Evolutionary conservation across 2,797 vertebrate genomes (phyloP), one percentile per base, ranked within the genome.

Genomic region (Erithacus rubecula): DNA sequence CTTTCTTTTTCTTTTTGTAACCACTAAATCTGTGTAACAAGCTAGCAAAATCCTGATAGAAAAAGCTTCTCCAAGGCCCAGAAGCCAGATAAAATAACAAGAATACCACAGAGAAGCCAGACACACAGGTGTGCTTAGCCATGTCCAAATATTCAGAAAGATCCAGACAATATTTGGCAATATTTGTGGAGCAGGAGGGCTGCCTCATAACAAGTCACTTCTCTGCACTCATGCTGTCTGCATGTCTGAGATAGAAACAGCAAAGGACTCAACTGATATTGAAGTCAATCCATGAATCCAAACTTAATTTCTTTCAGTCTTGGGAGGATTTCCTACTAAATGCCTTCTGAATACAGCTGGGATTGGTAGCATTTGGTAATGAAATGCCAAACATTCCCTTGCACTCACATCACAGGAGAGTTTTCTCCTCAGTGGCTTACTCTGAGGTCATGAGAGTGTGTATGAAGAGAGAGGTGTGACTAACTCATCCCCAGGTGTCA

Each of bases 331-430:
- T n/a, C 27, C 58, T 55, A 22, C 51, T 26, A 4, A 63, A 49
- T 52, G 23, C 29, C 26, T 63, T 22, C 15, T n/a, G 29, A 83
- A 52, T 26, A 15, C 3, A 29, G 51, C 5, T 4, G 13, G 44
- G 53, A 59, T 65, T 14, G 39, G 51, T 21, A 55, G 30, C 20
- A 44, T 44, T 65, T 63, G n/a, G 65, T 72, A 69, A 70, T 37
- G 44, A 82, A 80, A 83, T 80, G 34, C 55, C 58, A 87, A 59
- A 59, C 83, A 60, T 74, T 59, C 56, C 59, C 55, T 52, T 77
- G 39, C 41, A 18, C 43, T 71, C 30, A 20, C 34, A 60, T 71
- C 65, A 81, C 69, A 60, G 43, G 36, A 37, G 15, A 41, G 43
- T 34, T 79, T 68, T 70, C 64, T 74, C 53, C 67, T 51, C 82